Conservation (phyloP, 1,140 invertebrate genomes). For the Calephelis nemesis region DNA sequence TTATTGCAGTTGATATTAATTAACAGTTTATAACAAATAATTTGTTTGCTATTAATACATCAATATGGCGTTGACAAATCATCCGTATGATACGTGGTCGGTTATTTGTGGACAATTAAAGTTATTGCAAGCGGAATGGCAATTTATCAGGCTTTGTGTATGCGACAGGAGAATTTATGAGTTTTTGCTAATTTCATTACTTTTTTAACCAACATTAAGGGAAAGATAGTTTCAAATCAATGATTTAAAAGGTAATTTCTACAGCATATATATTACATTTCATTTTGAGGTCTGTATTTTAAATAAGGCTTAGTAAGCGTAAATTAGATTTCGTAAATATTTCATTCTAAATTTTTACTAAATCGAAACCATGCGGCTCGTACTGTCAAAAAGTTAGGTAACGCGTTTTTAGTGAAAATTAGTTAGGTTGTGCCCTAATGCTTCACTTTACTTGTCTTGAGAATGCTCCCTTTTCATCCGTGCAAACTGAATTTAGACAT, state of each 20-base stretch:
- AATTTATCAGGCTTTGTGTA: conserved; percentile 9
- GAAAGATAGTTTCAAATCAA: background rate
- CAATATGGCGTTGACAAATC: conserved; percentile 4
- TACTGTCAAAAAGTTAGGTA: no score
- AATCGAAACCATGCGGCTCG: no score
- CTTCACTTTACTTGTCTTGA: no score
- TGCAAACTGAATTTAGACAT: no score
- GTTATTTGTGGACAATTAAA: conserved; percentile 11
- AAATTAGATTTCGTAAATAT: no score
- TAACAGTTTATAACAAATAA: background rate
- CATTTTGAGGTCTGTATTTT: no score
- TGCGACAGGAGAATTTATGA: conserved; percentile 6
- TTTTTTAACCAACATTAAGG: background rate
- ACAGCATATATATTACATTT: no score
- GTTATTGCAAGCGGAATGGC: conserved; percentile 1
- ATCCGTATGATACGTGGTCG: background rate
- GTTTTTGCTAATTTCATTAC: background rate
- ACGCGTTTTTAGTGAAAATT: no score
- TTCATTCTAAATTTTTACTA: no score
- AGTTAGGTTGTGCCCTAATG: no score
- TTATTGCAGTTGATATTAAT: background rate
- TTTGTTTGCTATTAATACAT: background rate
- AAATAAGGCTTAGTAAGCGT: no score
- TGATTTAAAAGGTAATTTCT: background rate
- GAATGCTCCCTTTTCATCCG: no score